These are phyloP conservation scores for Carabus problematicus DNA, from an alignment of 2,888 invertebrate species.

Conservation along the genomic window DNA sequence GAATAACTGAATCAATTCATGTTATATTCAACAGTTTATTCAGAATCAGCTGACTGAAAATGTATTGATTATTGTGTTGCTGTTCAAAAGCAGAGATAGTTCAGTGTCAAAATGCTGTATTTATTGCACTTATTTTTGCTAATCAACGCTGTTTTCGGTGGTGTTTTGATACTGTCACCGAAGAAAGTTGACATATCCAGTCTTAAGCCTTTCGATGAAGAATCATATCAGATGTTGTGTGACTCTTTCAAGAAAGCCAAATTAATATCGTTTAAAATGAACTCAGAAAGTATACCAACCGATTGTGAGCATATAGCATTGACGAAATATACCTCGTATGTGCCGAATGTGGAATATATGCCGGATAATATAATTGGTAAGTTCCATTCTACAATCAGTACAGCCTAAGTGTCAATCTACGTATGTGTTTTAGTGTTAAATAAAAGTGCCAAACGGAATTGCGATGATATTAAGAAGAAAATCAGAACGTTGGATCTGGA, in stretches of 20 bases:
- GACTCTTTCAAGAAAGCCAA: slow-evolving; percentile 51
- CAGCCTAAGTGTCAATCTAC: not conserved
- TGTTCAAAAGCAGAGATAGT: slow-evolving; percentile 1
- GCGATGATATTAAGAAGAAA: slow-evolving; percentile 28
- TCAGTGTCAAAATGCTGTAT: not conserved
- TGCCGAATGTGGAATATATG: slow-evolving; percentile 53
- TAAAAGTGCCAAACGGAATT: slow-evolving; percentile 17
- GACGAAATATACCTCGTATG: slow-evolving; percentile 53
- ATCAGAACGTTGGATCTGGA: slow-evolving; percentile 20
- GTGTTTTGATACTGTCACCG: slow-evolving; percentile 34
- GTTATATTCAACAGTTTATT: too few relatives aligned
- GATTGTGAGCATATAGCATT: slow-evolving; percentile 50
- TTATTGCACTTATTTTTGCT: slow-evolving; percentile 15
- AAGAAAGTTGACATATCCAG: slow-evolving; percentile 53
- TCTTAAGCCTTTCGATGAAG: slow-evolving; percentile 53
- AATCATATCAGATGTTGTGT: slow-evolving; percentile 51
- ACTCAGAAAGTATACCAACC: slow-evolving; percentile 48
- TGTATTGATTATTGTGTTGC: not conserved
- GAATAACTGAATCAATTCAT: too few relatives aligned
- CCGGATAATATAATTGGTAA: slow-evolving; percentile 53
- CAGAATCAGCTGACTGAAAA: too few relatives aligned
- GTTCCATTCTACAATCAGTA: slow-evolving; percentile 16
- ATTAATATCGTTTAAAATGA: slow-evolving; percentile 52
- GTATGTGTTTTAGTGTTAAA: slow-evolving; percentile 9
- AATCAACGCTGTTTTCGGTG: slow-evolving; percentile 43